phyloP scores from a whole-genome alignment of 2,888 invertebrate genomes.

The Microctonus aethiopoides region DNA sequence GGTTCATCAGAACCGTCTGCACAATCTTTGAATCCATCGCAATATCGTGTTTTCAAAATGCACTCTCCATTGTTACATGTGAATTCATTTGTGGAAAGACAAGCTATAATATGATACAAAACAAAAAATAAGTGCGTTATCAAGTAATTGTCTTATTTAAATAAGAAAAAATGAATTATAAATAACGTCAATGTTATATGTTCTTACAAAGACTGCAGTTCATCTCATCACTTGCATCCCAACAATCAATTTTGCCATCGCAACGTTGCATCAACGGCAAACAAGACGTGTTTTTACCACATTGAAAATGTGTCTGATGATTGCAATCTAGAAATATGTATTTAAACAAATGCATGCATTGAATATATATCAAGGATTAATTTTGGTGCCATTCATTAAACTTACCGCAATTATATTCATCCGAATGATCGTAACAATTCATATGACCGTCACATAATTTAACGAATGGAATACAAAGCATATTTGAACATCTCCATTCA shows the following conservation, averaged over 20 bases:
- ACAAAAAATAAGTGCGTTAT: too few species aligned
- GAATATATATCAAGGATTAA: conserved; percentile 11
- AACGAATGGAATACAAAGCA: conserved; percentile 74
- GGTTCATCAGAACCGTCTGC: conserved; percentile 77
- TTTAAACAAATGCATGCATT: neutral
- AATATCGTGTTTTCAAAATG: conserved; percentile 72
- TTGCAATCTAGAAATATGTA: conserved; percentile 74
- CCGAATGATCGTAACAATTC: conserved; percentile 80
- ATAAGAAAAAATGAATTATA: neutral
- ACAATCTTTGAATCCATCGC: conserved; percentile 77
- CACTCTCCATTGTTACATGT: conserved; percentile 75
- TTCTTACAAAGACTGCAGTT: conserved; percentile 75
- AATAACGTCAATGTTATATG: conserved; percentile 7
- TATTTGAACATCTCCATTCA: conserved; percentile 80
- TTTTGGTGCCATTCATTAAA: conserved; percentile 29
- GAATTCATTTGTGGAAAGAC: conserved; percentile 70
- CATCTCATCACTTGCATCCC: conserved; percentile 81
- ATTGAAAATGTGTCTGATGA: conserved; percentile 76
- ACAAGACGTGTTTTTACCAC: conserved; percentile 80
- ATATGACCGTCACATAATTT: conserved; percentile 79
- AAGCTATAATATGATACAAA: conserved; percentile 64
- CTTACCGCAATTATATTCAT: conserved; percentile 80
- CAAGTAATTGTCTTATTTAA: too few species aligned
- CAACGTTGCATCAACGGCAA: conserved; percentile 76
- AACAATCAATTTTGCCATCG: conserved; percentile 80